Evolutionary conservation across 2,888 invertebrate species (phyloP), one percentile per base, ranked within the genome.

Genomic region (Lasioglossum morio): DNA sequence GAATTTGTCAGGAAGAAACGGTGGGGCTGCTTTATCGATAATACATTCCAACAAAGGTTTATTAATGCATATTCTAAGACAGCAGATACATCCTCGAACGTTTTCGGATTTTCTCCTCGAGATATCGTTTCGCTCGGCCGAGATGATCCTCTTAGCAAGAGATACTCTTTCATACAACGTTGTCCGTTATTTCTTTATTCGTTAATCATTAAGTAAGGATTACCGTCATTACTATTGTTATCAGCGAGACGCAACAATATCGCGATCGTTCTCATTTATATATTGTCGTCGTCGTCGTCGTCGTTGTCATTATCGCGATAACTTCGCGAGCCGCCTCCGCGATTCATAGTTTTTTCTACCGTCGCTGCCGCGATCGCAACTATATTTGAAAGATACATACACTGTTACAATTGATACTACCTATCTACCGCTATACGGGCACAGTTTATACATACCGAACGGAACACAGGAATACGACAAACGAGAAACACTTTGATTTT

Each of bases 401-500:
- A 66, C 79, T 82, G 77, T 82, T 84, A 77, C 77, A 79, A 57
- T 30, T 27, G 74, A 80, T 77, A 53, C 81, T 57, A 74, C 69
- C 63, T 81, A 86, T 72, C 72, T 63, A 63, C 63, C 63, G 63
- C 63, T 63, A 23, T 46, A 74, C 30, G 72, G 73, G 34, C 70
- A 82, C 79, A 82, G 53, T 84, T 79, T 27, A 43, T 60, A 34
- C 34, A 79, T 77, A 81, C 48, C 40, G 78, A 80, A 70, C 8
- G 77, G 14, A 12, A 69, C 75, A 77, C 73, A 43, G 79, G 23
- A 72, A 60, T 77, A 80, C 66, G 75, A 85, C 81, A 84, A 81
- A 80, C 77, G 53, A 77, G 66, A 43, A n/a, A 81, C 53, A 82
- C 83, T 90, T 90, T 92, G 80, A 89, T 89, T 90, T 93, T 93